A percentile compares a stretch with the other conserved stretches of the same genome.
These are phyloP conservation scores for Buceros bicornis DNA, from an alignment of 2,797 vertebrate genomes.

Conservation along the genomic window DNA sequence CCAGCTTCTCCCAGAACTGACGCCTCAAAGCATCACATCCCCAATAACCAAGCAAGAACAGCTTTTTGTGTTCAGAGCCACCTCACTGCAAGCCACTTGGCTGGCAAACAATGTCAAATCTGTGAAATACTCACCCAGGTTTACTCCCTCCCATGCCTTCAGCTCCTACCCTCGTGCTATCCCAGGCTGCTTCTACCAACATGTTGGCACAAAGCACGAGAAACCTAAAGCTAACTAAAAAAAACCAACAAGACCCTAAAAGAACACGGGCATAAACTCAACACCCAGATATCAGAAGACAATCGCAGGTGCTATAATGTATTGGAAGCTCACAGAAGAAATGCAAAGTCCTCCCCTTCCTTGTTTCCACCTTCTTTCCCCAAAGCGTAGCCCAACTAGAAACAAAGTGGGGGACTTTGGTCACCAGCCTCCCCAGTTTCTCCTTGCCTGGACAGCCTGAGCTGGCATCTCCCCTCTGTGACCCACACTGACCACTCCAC, in stretches of 20 bases:
- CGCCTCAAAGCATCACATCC: background rate
- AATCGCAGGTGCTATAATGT: accelerated
- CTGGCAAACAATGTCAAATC: background rate
- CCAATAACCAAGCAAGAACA: background rate
- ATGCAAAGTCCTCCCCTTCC: background rate
- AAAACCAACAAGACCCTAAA: background rate
- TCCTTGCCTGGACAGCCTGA: background rate
- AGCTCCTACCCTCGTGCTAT: background rate
- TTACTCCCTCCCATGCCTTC: background rate
- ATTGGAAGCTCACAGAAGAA: background rate
- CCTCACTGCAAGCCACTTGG: background rate
- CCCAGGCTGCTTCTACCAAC: background rate
- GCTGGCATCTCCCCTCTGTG: background rate
- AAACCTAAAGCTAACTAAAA: background rate
- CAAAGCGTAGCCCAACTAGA: background rate
- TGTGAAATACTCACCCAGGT: background rate
- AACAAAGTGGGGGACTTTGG: accelerated
- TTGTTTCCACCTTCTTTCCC: accelerated
- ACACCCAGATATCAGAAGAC: accelerated
- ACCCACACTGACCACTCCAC: accelerated
- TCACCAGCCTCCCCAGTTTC: background rate
- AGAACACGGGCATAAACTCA: background rate
- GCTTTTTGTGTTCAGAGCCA: too few species aligned
- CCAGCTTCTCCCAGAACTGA: background rate
- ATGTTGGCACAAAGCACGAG: background rate